Base-by-base conservation (phyloP, 2,113 vertebrate species). In the Nematolebias whitei region DNA sequence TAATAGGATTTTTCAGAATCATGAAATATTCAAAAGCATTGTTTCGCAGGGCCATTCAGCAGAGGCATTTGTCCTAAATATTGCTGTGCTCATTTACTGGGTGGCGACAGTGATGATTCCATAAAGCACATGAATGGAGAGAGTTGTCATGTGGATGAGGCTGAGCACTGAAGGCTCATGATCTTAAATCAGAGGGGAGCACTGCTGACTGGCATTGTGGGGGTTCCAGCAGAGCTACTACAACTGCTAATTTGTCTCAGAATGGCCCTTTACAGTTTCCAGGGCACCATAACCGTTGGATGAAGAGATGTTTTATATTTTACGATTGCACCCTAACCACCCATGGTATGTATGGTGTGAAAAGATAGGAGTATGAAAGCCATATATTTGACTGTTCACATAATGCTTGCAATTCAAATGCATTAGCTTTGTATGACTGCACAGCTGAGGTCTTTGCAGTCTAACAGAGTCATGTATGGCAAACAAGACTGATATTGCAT, bases 41-140 rank as follows among this genome's bases (percentile, higher is more conserved):
- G 85, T 87, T 88, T 87, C 73, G 50, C 68, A 6, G 68, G 87
- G 76, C 72, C 63, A 57, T 79, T 80, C 71, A 14, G 54, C 68
- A 12, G 73, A 68, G 70, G 75, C 66, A 79, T 88, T 80, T 68
- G 78, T 87, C 76, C 84, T 78, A 83, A 88, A 85, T 83, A 90
- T 86, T 82, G 83, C 85, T 29, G 68, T 11, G 66, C 85, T 89
- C 76, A 76, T 89, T 83, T 79, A 81, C 76, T 58, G 82, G 77
- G 76, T 67, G 68, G 80, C 55, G 79, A 79, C 78, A 57, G 66
- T 88, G 87, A 92, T 89, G 88, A 81, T 89, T 91, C 89, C 86
- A 93, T 93, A 92, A 92, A 93, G 70, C 85, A 91, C 70, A 19
- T 57, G 82, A 91, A 92, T 89, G 87, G 88, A 84, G 78, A 80